These are phyloP conservation scores for Protosalanx chinensis DNA, from an alignment of 2,797 vertebrate species.

Conservation along the genomic window DNA sequence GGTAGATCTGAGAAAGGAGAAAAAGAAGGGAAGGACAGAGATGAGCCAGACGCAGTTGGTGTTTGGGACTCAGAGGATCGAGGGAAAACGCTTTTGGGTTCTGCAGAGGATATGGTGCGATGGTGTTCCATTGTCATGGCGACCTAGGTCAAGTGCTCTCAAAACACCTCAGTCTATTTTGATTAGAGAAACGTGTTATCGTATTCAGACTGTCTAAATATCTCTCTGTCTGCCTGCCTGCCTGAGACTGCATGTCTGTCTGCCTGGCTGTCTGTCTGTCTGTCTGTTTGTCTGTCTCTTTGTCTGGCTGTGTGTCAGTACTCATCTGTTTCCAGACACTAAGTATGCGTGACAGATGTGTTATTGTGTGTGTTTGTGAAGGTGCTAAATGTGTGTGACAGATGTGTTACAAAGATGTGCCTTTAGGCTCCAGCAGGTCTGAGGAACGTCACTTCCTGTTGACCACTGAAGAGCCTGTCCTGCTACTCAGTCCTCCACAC, in stretches of 20 bases:
- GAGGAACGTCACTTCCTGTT: no score
- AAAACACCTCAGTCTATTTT: conserved; percentile 19
- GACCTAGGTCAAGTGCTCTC: conserved; percentile 32
- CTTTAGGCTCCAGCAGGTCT: not conserved
- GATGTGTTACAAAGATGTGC: not conserved
- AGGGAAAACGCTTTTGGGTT: conserved; percentile 47
- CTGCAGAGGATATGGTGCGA: conserved; percentile 38
- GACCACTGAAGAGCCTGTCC: no score
- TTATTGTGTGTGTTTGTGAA: not conserved
- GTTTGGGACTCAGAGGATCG: conserved; percentile 48
- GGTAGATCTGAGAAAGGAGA: conserved; percentile 21
- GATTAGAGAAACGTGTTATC: conserved; percentile 26
- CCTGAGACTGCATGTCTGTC: no score
- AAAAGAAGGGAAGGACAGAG: conserved; percentile 33
- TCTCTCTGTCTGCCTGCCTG: not conserved
- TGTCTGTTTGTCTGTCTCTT: conserved; percentile 10
- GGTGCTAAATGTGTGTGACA: conserved; percentile 3
- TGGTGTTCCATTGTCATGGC: conserved; percentile 28
- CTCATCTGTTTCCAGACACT: conserved; percentile 1
- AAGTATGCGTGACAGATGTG: not conserved
- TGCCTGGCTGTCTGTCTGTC: not conserved
- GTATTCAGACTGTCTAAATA: not conserved
- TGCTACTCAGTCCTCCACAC: no score
- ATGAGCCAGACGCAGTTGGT: conserved; percentile 45
- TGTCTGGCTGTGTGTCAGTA: conserved; percentile 20